phyloP scores from a whole-genome alignment of 1,140 invertebrate species.

The Cotesia vestalis region DNA sequence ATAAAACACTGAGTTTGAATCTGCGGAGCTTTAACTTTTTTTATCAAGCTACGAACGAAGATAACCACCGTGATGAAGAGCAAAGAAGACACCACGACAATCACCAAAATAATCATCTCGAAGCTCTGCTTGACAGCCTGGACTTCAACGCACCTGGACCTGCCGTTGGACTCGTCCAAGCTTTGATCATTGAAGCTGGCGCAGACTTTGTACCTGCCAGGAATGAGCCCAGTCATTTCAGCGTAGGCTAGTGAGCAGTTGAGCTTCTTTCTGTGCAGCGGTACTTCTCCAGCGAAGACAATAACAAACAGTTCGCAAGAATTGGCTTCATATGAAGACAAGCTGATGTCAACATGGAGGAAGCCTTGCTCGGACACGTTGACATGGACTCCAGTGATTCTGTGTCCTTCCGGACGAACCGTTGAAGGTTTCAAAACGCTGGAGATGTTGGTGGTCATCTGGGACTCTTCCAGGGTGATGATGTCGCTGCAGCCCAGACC shows the following conservation, averaged over 20 bases:
- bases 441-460: slow-evolving; percentile 36
- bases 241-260: slow-evolving; percentile 53
- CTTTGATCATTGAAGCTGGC: slow-evolving; percentile 48
- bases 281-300: slow-evolving; percentile 51
- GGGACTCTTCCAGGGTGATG: slow-evolving; percentile 56
- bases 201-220: slow-evolving; percentile 59
- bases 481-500: slow-evolving; percentile 68
- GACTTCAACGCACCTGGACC: slow-evolving; percentile 56
- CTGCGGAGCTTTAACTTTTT: slow-evolving; percentile 47
- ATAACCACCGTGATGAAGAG: slow-evolving; percentile 46
- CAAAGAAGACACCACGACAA: slow-evolving; percentile 46
- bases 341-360: slow-evolving; percentile 51
- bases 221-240: slow-evolving; percentile 51
- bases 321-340: slow-evolving; percentile 36
- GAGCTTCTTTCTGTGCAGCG: slow-evolving; percentile 50
- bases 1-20: slow-evolving; percentile 63
- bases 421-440: slow-evolving; percentile 3
- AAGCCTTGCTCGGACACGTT: slow-evolving; percentile 55
- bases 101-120: slow-evolving; percentile 54
- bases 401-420: slow-evolving; percentile 28
- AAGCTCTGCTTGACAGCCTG: slow-evolving; percentile 50
- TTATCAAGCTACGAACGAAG: slow-evolving; percentile 49
- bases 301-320: slow-evolving; percentile 51
- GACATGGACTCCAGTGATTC: slow-evolving; percentile 57
- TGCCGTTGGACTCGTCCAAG: slow-evolving; percentile 24